These are phyloP conservation scores for Falco cherrug DNA, from an alignment of 2,797 vertebrate species.

Conservation along the genomic window DNA sequence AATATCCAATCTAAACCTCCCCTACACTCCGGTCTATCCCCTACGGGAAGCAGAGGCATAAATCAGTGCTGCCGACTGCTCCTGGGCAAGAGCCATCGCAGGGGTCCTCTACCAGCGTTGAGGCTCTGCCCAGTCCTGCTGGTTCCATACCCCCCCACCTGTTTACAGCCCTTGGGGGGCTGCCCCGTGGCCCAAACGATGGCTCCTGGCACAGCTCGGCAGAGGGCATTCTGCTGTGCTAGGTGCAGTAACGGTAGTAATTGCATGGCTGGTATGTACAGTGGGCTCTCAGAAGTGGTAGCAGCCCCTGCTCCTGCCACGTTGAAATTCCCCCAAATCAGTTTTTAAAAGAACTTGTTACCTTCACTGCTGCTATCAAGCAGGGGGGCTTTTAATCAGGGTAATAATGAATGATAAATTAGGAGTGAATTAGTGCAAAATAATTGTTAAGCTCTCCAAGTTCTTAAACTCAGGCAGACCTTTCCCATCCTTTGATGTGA, in stretches of 20 bases:
- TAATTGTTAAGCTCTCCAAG: not conserved
- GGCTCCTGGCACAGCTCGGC: not conserved
- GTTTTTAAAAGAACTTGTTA: not conserved
- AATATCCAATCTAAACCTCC: not conserved
- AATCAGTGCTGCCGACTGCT: not conserved
- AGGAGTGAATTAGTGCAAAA: not conserved
- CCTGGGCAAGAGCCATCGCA: rapidly evolving
- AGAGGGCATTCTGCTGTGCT: not conserved
- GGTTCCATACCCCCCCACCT: rapidly evolving
- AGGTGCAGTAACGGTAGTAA: not conserved
- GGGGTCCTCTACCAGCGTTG: rapidly evolving
- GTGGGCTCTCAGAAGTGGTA: rapidly evolving
- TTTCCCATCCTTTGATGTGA: conserved; percentile 29
- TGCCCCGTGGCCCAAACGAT: not conserved
- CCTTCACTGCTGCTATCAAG: not conserved
- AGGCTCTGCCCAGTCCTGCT: not conserved
- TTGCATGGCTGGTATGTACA: rapidly evolving
- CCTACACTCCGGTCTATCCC: rapidly evolving
- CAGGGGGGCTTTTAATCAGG: not conserved
- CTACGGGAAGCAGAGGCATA: rapidly evolving
- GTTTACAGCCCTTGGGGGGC: not conserved
- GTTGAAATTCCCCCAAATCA: not conserved
- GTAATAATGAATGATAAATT: not conserved
- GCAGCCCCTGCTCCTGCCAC: rapidly evolving
- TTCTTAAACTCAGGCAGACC: not conserved